Base-by-base conservation (phyloP, 2,113 vertebrate genomes). In the Gadus macrocephalus region DNA sequence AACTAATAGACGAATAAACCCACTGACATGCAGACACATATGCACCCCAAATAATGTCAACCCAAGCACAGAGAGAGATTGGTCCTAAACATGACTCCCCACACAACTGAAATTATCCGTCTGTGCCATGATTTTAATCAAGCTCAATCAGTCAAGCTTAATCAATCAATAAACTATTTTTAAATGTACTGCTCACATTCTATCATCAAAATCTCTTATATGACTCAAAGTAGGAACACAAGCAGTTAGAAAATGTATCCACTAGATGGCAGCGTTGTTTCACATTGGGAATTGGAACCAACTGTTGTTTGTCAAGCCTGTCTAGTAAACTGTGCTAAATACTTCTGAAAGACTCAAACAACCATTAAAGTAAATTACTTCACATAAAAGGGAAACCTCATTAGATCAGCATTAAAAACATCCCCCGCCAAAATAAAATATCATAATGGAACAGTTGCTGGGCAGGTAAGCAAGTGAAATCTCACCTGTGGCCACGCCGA, bases 251-350 rank as follows among this genome's bases (percentile, higher is more conserved):
- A 12, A 49, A 49, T 49, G 68, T 7, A 3, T 28, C 82, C 86
- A 81, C 8, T 19, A 84, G 89, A 67, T 76, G 86, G 78, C 70
- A 69, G 42, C 42, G 22, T 3, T 73, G 38, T 38, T 17, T 58
- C 5, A 16, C n/a, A 58, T 17, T 14, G 5, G 55, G n/a, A 5
- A 6, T 4, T 58, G 55, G 5, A 58, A 58, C n/a, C 15, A n/a
- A 58, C 15, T 58, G 55, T 58, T 17, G 55, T 5, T n/a, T 17
- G 55, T 58, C 55, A 58, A 58, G n/a, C 55, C 55, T n/a, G 53
- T 55, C 16, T 35, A 35, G 53, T 55, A 55, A 55, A 14, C 53
- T 12, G 12, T 14, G 4, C 53, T 55, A 55, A 16, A 55, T 55
- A 15, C 53, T 55, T 55, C 12, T 15, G 12, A 55, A 55, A 15